Conservation (phyloP, 2,797 vertebrate genomes). For the Eulemur rubriventer region DNA sequence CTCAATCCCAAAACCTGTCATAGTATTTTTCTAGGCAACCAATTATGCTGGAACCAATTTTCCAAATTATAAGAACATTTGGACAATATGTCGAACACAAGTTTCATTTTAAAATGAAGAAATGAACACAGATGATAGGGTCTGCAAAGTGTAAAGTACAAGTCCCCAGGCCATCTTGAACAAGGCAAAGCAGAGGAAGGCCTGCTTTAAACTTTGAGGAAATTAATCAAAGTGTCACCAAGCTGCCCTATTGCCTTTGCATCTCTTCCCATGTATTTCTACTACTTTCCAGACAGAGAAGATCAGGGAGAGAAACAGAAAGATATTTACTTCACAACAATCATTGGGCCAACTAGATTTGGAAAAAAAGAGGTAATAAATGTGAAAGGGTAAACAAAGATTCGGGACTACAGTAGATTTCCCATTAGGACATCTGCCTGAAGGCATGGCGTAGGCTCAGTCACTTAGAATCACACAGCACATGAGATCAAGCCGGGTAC, state of each 20-base stretch:
- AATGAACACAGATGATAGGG: neutral
- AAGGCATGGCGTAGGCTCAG: neutral
- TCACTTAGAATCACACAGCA: neutral
- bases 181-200: neutral
- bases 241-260: neutral
- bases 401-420: neutral
- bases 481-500: neutral
- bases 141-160: neutral
- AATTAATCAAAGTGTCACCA: neutral
- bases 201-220: neutral
- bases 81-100: neutral
- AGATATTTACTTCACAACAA: neutral
- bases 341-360: neutral
- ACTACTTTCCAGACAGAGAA: neutral
- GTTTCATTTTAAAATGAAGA: constrained; percentile 23
- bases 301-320: neutral
- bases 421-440: neutral
- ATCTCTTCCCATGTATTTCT: neutral
- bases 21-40: neutral
- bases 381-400: neutral
- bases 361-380: constrained; percentile 8
- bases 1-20: neutral
- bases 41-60: neutral
- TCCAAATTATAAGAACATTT: neutral
- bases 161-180: no score